Conservation (phyloP, 1,140 invertebrate species). For the Cardiocondyla obscurior region DNA sequence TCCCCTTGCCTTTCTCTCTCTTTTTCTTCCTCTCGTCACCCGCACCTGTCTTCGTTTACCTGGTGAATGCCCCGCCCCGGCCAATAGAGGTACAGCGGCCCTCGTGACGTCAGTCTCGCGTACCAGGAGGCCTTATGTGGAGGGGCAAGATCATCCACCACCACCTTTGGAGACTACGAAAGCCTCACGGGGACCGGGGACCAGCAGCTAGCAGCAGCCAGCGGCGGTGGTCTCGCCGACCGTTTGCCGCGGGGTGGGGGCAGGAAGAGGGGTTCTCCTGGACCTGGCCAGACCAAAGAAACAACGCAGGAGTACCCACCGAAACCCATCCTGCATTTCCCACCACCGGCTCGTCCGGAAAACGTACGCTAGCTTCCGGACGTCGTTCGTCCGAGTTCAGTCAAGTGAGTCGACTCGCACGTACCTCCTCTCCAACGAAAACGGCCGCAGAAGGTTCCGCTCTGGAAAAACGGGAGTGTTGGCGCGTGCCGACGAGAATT, state of each 20-base stretch:
- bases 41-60: slow-evolving; percentile 79
- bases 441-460: slow-evolving; percentile 15
- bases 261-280: slow-evolving; percentile 72
- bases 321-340: slow-evolving; percentile 78
- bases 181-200: slow-evolving; percentile 66
- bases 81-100: slow-evolving; percentile 75
- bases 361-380: slow-evolving; percentile 75
- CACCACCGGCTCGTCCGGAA: slow-evolving; percentile 79
- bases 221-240: slow-evolving; percentile 60
- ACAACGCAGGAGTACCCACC: slow-evolving; percentile 63
- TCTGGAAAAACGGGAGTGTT: slow-evolving; percentile 34
- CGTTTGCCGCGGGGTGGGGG: slow-evolving; percentile 67
- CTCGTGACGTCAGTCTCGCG: slow-evolving; percentile 75
- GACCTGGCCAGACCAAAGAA: slow-evolving; percentile 64
- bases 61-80: slow-evolving; percentile 77
- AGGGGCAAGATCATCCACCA: slow-evolving; percentile 66
- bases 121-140: slow-evolving; percentile 50
- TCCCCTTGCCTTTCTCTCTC: background rate
- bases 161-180: slow-evolving; percentile 64
- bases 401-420: slow-evolving; percentile 66
- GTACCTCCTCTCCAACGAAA: slow-evolving; percentile 26
- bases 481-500: slow-evolving; percentile 45
- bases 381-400: slow-evolving; percentile 62
- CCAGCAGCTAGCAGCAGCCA: slow-evolving; percentile 66
- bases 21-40: slow-evolving; percentile 16